Conservation (phyloP, 2,113 vertebrate genomes). For the Passerina amoena region DNA sequence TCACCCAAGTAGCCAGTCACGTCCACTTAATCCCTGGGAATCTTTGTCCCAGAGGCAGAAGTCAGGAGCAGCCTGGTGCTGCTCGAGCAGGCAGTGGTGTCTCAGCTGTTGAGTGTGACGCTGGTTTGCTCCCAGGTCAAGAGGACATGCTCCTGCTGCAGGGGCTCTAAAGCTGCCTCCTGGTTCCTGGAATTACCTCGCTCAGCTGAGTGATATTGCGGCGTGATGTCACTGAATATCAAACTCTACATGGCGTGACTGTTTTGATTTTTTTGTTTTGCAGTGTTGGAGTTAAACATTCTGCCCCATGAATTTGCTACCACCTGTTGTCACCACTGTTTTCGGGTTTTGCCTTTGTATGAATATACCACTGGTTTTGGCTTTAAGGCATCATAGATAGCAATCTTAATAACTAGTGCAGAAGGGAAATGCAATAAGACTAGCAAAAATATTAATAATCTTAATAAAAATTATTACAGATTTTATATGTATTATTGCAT, state of each 20-base stretch:
- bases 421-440: not conserved
- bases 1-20: not conserved
- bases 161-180: not conserved
- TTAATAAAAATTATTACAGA: not conserved
- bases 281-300: not conserved
- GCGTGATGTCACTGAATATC: not conserved
- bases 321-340: not conserved
- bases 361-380: not conserved
- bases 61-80: not conserved
- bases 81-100: not conserved
- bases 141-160: not conserved
- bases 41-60: not conserved
- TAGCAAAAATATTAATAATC: not conserved
- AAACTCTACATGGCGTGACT: not conserved
- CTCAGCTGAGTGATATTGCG: not conserved
- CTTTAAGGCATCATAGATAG: not conserved
- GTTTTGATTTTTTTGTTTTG: not conserved
- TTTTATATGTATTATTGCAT: not conserved
- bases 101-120: fast-evolving
- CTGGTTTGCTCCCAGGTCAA: not conserved
- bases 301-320: not conserved
- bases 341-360: not conserved
- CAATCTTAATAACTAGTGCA: not conserved
- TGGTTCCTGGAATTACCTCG: not conserved
- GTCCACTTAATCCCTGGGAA: not conserved